These are phyloP conservation scores for Rhopilema esculentum DNA, from an alignment of 30 jellyfish, hydroid and myxozoan species.

Conservation along the genomic window DNA sequence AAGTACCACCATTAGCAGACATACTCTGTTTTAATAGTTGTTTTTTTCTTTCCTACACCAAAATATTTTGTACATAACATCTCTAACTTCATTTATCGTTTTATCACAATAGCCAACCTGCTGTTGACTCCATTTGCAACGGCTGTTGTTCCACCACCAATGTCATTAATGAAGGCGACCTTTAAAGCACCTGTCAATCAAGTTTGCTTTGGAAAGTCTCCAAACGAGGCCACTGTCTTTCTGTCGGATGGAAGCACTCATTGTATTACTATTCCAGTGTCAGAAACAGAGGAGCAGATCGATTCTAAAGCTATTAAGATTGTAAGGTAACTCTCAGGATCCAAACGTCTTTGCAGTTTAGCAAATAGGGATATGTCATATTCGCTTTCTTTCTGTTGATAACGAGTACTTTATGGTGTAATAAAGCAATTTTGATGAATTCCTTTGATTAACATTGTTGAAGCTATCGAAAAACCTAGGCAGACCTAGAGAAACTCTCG, in stretches of 20 bases:
- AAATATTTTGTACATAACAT: too few species aligned
- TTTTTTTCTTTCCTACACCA: too few species aligned
- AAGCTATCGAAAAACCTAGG: too few species aligned
- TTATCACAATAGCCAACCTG: conserved; percentile 51
- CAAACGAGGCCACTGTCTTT: conserved; percentile 10
- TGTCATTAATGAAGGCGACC: conserved; percentile 61
- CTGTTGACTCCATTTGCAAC: conserved; percentile 85
- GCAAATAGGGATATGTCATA: neutral
- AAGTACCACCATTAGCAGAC: too few species aligned
- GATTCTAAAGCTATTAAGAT: neutral
- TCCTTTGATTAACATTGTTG: too few species aligned
- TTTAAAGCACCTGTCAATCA: conserved; percentile 70
- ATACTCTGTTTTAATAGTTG: too few species aligned
- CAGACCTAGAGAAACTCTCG: too few species aligned
- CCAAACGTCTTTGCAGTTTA: neutral
- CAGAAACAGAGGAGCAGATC: conserved; percentile 14
- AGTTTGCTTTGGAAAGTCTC: conserved; percentile 74
- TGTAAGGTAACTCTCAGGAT: conserved; percentile 14
- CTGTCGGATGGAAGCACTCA: conserved; percentile 46
- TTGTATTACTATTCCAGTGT: neutral
- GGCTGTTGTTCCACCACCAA: conserved; percentile 96
- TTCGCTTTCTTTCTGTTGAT: neutral
- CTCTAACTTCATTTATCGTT: too few species aligned
- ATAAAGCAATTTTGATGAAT: too few species aligned
- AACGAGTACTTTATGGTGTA: too few species aligned